Evolutionary conservation across 2,797 vertebrate genomes (phyloP), one percentile per base, ranked within the genome.

Genomic region (Meriones psammophilus): DNA sequence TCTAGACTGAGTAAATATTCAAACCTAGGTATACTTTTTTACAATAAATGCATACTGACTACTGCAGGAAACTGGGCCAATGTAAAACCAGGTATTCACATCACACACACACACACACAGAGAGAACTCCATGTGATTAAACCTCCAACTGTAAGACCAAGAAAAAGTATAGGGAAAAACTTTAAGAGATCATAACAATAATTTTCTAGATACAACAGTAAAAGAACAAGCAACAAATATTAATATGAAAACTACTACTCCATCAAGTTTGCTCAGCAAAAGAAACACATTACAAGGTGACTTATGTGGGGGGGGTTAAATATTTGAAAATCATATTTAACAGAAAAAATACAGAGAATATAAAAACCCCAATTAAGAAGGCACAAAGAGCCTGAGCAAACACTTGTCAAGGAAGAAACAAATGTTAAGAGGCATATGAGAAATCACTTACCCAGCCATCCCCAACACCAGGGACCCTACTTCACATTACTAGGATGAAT

Each of bases 171-270:
- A 62, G 22, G 22, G 33, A 1, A 86, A 78, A 54, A 62, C 20
- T 30, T 79, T 46, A 24, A 64, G 9, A 71, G 13, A 62, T 26
- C 22, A 64, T n/a, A 22, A 30, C 50, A 87, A 58, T 42, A 28
- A 91, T 74, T 68, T 88, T 81, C 58, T 74, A 39, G 46, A 74
- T 18, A 73, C n/a, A 62, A 91, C 42, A 81, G 17, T 87, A 66
- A 91, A 80, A 71, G 39, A 28, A 87, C n/a, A 87, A 24, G 17
- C 22, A 64, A 92, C 28, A 83, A 87, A 91, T 56, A 62, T 56
- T 74, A 81, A 92, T 42, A 17, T 5, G 56, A 73, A 71, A 88
- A 84, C 14, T 42, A n/a, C 6, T 13, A 30, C 20, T 88, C 60
- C 18, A 87, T 64, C 28, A 64, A 39, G 39, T 62, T 10, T 62